Conservation (phyloP, 2,797 vertebrate species). For the Acipenser transmontanus region DNA sequence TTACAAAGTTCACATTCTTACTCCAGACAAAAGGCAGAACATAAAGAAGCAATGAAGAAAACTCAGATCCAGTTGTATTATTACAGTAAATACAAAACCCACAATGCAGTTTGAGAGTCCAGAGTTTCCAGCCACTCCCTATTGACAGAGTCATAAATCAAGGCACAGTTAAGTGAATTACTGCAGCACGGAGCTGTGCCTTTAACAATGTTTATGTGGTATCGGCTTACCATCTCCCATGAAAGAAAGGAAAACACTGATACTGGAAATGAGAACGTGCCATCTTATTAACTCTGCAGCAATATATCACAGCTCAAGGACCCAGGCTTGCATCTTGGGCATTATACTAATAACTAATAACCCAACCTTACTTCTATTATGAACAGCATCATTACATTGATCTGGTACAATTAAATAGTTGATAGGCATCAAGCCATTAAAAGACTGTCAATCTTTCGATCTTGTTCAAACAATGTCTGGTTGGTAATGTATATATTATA, state of each 20-base stretch:
- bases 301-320: constrained; percentile 53
- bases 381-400: constrained; percentile 42
- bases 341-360: constrained; percentile 52
- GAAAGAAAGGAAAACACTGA: constrained; percentile 44
- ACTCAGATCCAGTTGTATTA: constrained; percentile 59
- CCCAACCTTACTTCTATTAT: constrained; percentile 46
- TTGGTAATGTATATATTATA: too few species aligned
- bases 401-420: constrained; percentile 43
- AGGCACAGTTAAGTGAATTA: constrained; percentile 86
- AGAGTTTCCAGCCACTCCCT: constrained; percentile 63
- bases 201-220: constrained; percentile 78
- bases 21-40: constrained; percentile 20
- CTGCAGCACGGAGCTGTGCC: constrained; percentile 73
- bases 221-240: constrained; percentile 66
- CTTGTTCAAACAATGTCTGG: too few species aligned
- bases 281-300: constrained; percentile 51
- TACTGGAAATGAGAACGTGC: constrained; percentile 48
- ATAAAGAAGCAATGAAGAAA: constrained; percentile 24
- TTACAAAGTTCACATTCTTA: constrained; percentile 22
- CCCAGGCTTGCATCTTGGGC: constrained; percentile 27
- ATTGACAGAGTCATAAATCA: constrained; percentile 91
- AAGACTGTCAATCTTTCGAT: constrained; percentile 30
- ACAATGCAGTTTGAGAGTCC: constrained; percentile 54
- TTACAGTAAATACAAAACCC: constrained; percentile 70
- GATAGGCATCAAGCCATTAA: constrained; percentile 43